These are phyloP conservation scores for Centrocercus urophasianus DNA, from an alignment of 2,113 vertebrate species.

Conservation along the genomic window DNA sequence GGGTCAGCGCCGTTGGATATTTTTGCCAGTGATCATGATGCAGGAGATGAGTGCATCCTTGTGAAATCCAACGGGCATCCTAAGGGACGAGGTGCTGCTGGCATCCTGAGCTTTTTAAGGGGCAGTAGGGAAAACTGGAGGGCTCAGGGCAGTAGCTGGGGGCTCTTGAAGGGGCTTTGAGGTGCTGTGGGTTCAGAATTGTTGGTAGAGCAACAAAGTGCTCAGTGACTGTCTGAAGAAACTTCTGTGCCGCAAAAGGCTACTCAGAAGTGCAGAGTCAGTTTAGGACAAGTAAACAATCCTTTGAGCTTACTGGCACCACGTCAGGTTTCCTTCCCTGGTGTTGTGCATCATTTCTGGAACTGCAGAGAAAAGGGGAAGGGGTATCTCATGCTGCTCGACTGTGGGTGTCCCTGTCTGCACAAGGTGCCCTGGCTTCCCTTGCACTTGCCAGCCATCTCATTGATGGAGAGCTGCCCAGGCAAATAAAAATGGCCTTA, in stretches of 20 bases:
- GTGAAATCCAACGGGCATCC: no score
- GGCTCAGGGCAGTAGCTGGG: no score
- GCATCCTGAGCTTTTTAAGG: no score
- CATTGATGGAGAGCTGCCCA: neutral
- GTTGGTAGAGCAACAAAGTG: neutral
- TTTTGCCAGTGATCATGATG: no score
- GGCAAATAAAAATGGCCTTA: neutral
- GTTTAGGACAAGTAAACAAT: neutral
- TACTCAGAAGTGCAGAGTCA: neutral
- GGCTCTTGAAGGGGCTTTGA: no score
- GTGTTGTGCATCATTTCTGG: neutral
- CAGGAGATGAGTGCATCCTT: no score
- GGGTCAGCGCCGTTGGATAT: no score
- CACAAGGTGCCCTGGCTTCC: neutral
- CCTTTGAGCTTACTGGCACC: neutral
- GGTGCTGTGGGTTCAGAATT: no score
- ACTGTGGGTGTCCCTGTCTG: neutral
- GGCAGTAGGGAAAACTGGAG: no score
- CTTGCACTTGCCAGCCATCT: accelerated
- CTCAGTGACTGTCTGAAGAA: neutral
- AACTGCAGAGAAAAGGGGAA: neutral
- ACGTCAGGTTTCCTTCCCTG: neutral
- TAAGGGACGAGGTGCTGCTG: no score
- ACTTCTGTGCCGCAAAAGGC: neutral
- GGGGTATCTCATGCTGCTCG: neutral